Conservation (phyloP, 2,113 vertebrate genomes). For the Notechis scutatus region DNA sequence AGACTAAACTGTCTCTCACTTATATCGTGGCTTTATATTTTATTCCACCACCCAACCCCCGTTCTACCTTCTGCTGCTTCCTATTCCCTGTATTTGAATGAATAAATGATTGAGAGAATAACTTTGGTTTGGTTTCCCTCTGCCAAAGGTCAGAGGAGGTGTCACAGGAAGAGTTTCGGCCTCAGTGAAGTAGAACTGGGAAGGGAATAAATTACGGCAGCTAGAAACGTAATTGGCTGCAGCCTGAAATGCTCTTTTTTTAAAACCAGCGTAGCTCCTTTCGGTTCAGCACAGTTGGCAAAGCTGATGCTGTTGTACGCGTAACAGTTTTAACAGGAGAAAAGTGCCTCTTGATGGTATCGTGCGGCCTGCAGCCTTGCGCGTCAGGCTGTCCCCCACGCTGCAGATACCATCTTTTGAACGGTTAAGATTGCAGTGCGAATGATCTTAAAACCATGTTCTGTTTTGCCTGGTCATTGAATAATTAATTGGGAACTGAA, state of each 20-base stretch:
- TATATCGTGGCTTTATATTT: neutral
- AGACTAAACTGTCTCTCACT: too few species aligned
- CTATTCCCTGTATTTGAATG: neutral
- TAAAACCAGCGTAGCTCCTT: neutral
- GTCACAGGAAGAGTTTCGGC: too few species aligned
- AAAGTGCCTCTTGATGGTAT: neutral
- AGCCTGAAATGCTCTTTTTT: neutral
- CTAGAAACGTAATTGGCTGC: neutral
- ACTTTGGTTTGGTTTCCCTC: neutral
- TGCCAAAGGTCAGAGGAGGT: too few species aligned
- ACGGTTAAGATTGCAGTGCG: neutral
- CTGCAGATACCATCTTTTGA: neutral
- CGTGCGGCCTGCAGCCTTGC: neutral
- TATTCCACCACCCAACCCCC: neutral
- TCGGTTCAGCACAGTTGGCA: neutral
- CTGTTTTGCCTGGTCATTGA: neutral
- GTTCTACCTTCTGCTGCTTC: neutral
- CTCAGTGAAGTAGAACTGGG: neutral
- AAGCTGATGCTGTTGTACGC: neutral
- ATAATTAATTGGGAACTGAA: neutral
- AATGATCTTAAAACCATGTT: neutral
- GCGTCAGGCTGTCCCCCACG: neutral
- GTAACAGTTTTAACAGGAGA: neutral
- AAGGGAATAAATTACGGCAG: neutral
- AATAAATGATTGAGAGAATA: neutral